Base-by-base conservation (phyloP, 2,113 vertebrate genomes). In the Hippocampus zosterae region DNA sequence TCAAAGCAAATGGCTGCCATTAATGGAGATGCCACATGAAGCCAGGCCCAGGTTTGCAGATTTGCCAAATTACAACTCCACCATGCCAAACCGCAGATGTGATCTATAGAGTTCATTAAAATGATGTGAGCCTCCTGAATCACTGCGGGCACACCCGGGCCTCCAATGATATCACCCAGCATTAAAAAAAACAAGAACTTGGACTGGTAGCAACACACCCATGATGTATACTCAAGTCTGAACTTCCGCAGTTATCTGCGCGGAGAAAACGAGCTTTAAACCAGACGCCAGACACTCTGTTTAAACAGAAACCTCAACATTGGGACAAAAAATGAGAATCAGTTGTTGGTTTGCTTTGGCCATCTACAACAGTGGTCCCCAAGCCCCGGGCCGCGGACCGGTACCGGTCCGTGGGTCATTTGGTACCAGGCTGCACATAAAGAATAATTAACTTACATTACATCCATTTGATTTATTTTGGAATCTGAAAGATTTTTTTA, bases 301-400 rank as follows among this genome's bases (percentile, higher is more conserved):
- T 84, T 86, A 48, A 11, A 67, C 67, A 71, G 66, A 75, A 76
- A 74, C 48, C 65, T 69, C 77, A 79, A 75, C 66, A 71, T 70
- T 78, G 79, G 81, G 71, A 75, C n/a, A 56, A 46, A 70, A 55
- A 29, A 41, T 63, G 65, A 82, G 78, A 83, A 75, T 57, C 41
- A 65, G 60, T 52, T 77, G 76, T 74, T 80, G 60, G 67, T 15
- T 56, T 23, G 10, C 55, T 56, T 56, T 63, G 29, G n/a, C 41
- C 33, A 55, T 53, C 55, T 27, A 11, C 13, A 56, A 56, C 55
- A 13, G 10, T 10, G 8, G 11, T 56, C 29, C 29, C 29, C 29
- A 33, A 33, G 3, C 0, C 29, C 29, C 29, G 29, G 29, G 29
- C 29, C 29, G 4, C 4, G 29, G 29, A 33, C 29, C 29, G 5